These are phyloP conservation scores for Ferrisia virgata DNA, from an alignment of 2,888 invertebrate species.

Conservation along the genomic window DNA sequence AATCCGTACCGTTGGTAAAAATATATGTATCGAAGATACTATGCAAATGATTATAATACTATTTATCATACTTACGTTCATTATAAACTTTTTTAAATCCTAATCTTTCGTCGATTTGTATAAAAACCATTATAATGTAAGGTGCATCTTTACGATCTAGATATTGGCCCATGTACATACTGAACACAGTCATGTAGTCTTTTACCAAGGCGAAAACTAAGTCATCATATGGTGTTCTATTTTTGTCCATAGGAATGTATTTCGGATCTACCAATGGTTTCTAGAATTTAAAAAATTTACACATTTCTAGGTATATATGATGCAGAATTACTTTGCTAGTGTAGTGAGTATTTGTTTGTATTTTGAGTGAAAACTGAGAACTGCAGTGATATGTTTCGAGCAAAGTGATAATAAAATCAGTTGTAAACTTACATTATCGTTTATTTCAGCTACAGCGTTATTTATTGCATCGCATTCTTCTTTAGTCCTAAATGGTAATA, in stretches of 20 bases:
- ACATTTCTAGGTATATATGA: too few species aligned
- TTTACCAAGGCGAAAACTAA: background rate
- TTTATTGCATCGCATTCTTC: background rate
- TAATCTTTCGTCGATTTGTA: background rate
- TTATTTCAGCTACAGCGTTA: background rate
- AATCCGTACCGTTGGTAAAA: background rate
- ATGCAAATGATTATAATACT: too few species aligned
- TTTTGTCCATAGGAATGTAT: too few species aligned
- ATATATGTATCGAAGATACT: background rate
- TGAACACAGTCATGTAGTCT: background rate
- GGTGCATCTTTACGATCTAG: background rate
- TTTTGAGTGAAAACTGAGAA: too few species aligned
- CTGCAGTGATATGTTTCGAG: too few species aligned
- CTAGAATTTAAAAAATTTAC: too few species aligned
- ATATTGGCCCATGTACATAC: background rate
- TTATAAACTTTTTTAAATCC: background rate
- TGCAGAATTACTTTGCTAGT: too few species aligned
- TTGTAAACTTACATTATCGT: background rate
- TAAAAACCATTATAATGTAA: background rate
- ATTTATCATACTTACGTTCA: background rate
- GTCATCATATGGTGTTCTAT: background rate
- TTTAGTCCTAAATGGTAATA: background rate
- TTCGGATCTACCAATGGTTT: background rate
- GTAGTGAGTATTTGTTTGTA: too few species aligned
- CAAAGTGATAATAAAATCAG: too few species aligned